Evolutionary conservation across 2,888 invertebrate species (phyloP), one percentile per base, ranked within the genome.

Genomic region (Pyralis farinalis): DNA sequence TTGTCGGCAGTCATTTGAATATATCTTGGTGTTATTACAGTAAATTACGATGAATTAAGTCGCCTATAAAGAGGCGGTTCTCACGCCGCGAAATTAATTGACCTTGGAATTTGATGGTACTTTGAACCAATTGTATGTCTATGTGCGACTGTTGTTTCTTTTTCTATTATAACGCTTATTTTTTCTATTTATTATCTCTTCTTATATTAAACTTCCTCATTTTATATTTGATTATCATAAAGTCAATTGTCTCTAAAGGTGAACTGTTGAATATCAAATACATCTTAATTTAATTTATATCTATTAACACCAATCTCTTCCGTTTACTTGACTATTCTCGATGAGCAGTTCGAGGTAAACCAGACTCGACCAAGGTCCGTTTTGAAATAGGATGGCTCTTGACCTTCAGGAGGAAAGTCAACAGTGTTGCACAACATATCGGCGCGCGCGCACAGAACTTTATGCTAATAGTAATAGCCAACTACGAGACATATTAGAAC

Each of bases 391-490:
- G 87, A 88, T 87, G 87, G 82, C 70, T 77, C 86, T 86, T 87
- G 87, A 88, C 88, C 88, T 86, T 86, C 85, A 77, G 86, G 85
- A 87, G 85, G 88, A 88, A 88, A 87, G 88, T 87, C 87, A 88
- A 88, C 79, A 86, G 62, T 68, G 70, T 84, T 87, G 79, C 82
- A 82, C 81, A 88, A 87, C 70, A 62, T 55, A 80, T 77, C 76
- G 75, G 70, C 69, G 71, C 74, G 73, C 62, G 73, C 62, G 46
- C 71, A 71, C 69, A 65, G 66, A 71, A 70, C 73, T 76, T 75
- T 81, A 85, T 86, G 86, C 81, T 86, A 87, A 87, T 86, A 81
- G 71, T 86, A 87, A 87, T 86, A 81, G 71, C 67, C 74, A 71
- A 71, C 69, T 57, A 71, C 77, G 81, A 86, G 81, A 83, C 79